phyloP scores from a whole-genome alignment of 2,888 invertebrate species.

The Epiblema foenella region DNA sequence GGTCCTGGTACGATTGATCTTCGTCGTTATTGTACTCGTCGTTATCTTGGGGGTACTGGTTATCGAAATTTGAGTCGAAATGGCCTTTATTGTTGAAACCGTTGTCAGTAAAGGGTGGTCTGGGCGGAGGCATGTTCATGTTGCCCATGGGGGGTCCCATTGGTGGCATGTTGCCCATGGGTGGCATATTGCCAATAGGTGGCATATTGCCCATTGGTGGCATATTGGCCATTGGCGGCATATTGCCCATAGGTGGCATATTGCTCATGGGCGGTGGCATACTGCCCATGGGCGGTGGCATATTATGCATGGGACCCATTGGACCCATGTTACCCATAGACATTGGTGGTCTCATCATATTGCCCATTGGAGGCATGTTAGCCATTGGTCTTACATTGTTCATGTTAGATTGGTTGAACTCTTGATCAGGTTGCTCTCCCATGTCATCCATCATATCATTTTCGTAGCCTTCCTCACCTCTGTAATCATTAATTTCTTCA shows the following conservation, averaged over 20 bases:
- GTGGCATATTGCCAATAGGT: slow-evolving; percentile 56
- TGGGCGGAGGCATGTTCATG: slow-evolving; percentile 50
- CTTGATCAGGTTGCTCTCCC: slow-evolving; percentile 72
- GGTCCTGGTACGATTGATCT: slow-evolving; percentile 64
- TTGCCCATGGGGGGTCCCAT: slow-evolving; percentile 50
- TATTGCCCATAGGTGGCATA: slow-evolving; percentile 62
- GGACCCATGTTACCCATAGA: slow-evolving; percentile 53
- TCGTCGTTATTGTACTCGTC: slow-evolving; percentile 69
- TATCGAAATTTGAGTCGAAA: slow-evolving; percentile 68
- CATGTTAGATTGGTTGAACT: slow-evolving; percentile 69
- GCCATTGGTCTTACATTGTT: slow-evolving; percentile 59
- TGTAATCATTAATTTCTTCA: slow-evolving; percentile 56
- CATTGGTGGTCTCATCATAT: slow-evolving; percentile 51
- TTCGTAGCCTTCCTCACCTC: slow-evolving; percentile 64
- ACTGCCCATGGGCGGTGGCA: slow-evolving; percentile 49
- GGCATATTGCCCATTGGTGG: slow-evolving; percentile 52
- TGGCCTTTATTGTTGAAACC: slow-evolving; percentile 74
- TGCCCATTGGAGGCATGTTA: slow-evolving; percentile 58
- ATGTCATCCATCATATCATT: slow-evolving; percentile 69
- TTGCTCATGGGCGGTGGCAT: slow-evolving; percentile 56
- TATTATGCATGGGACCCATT: slow-evolving; percentile 55
- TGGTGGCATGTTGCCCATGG: slow-evolving; percentile 48
- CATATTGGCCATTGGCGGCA: slow-evolving; percentile 60
- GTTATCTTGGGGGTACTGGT: slow-evolving; percentile 67
- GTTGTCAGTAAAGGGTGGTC: slow-evolving; percentile 70